A percentile compares a stretch with the other conserved stretches of the same genome.
Conservation (phyloP, 2,888 invertebrate genomes). For the Drosophila diplacantha region DNA sequence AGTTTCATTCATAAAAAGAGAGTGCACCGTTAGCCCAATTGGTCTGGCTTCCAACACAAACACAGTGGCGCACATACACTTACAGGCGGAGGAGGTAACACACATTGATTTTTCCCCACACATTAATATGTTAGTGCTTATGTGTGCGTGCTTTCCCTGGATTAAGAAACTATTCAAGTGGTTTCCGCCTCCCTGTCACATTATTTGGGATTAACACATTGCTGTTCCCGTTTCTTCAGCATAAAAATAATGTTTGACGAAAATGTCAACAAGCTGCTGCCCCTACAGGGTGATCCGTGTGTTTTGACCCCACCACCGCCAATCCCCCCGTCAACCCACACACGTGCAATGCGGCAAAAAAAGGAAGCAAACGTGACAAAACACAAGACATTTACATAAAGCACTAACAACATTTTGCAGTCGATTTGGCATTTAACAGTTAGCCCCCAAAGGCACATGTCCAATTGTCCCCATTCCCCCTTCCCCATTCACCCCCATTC, state of each 20-base stretch:
- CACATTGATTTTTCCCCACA: constrained; percentile 70
- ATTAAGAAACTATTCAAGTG: constrained; percentile 52
- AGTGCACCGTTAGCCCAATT: constrained; percentile 48
- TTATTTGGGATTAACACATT: constrained; percentile 60
- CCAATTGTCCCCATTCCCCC: constrained; percentile 9
- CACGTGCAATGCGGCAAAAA: constrained; percentile 59
- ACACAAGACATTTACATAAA: constrained; percentile 39
- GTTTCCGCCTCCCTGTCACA: constrained; percentile 38
- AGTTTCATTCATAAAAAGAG: constrained; percentile 63
- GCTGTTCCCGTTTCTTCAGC: constrained; percentile 39
- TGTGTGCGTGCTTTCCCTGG: constrained; percentile 21
- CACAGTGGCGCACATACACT: constrained; percentile 38
- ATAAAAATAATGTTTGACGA: constrained; percentile 12
- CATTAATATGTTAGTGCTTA: constrained; percentile 9
- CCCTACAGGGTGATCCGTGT: constrained; percentile 46
- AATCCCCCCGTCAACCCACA: constrained; percentile 18
- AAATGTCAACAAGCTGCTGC: constrained; percentile 59
- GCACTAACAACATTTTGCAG: constrained; percentile 50
- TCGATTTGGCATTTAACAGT: constrained; percentile 65
- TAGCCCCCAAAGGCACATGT: constrained; percentile 51
- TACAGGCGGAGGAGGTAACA: constrained; percentile 31
- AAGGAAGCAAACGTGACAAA: constrained; percentile 58
- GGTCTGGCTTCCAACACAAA: constrained; percentile 35
- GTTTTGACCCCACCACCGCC: neutral
- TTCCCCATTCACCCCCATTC: constrained; percentile 4